Percentiles rank a stretch among this genome's conserved stretches.
Evolutionary conservation across 2,888 invertebrate species (phyloP).

Genomic region (Meganola albula): DNA sequence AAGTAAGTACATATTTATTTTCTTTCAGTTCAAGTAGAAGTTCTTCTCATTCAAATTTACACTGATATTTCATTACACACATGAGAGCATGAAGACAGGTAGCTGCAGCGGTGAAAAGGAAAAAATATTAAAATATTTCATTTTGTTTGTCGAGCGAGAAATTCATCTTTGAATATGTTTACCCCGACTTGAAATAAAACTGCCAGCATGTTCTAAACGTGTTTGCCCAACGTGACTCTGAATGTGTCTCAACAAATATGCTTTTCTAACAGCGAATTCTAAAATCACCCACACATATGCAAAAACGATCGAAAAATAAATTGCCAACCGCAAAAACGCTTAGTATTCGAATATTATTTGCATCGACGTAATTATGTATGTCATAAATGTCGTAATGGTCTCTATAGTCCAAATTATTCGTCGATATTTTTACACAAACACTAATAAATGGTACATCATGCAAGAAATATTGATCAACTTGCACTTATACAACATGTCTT

Average conservation of each 20-base stretch:
- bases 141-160: conserved; percentile 59
- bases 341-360: conserved; percentile 39
- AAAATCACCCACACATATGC: conserved; percentile 32
- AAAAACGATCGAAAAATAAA: conserved; percentile 29
- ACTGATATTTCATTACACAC: conserved; percentile 16
- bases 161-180: conserved; percentile 66
- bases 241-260: conserved; percentile 44
- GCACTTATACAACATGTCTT: too few species aligned
- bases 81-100: conserved; percentile 24
- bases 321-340: conserved; percentile 15
- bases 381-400: too few species aligned
- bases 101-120: conserved; percentile 34
- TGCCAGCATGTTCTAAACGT: conserved; percentile 54
- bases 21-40: too few species aligned
- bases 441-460: too few species aligned
- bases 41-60: conserved; percentile 18
- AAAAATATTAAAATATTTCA: conserved; percentile 55
- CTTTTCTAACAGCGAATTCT: conserved; percentile 36
- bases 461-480: too few species aligned
- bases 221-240: conserved; percentile 50
- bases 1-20: too few species aligned
- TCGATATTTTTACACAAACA: too few species aligned
- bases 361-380: too few species aligned
- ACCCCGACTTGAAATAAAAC: conserved; percentile 62
- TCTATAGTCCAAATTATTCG: too few species aligned